phyloP scores from a whole-genome alignment of 2,888 invertebrate genomes.

The Acrobeloides nanus region DNA sequence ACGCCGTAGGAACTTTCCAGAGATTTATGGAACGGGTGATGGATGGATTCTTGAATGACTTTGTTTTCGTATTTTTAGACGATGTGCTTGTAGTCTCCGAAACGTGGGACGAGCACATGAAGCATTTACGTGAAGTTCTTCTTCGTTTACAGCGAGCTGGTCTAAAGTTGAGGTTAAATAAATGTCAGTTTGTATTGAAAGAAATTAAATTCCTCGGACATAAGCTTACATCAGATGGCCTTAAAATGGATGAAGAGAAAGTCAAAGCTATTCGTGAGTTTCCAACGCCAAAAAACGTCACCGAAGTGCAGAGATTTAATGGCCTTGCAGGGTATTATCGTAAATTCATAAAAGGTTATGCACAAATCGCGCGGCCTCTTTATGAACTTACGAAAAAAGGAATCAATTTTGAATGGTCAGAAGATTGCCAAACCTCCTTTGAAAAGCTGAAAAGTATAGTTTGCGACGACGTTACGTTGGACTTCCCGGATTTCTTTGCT shows the following conservation, averaged over 20 bases:
- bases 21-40: slow-evolving; percentile 34
- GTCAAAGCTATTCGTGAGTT: slow-evolving; percentile 9
- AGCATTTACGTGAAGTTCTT: slow-evolving; percentile 17
- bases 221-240: slow-evolving; percentile 3
- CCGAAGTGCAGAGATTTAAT: slow-evolving; percentile 23
- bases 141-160: slow-evolving; percentile 11
- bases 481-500: slow-evolving; percentile 25
- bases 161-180: slow-evolving; percentile 22
- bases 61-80: slow-evolving; percentile 9
- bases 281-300: slow-evolving; percentile 13
- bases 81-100: slow-evolving; percentile 22
- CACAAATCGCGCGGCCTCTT: slow-evolving; percentile 22
- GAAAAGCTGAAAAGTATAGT: slow-evolving; percentile 19
- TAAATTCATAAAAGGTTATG: slow-evolving; percentile 26
- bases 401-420: slow-evolving; percentile 17
- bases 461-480: slow-evolving; percentile 15
- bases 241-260: slow-evolving; percentile 15
- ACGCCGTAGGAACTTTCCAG: slow-evolving; percentile 35
- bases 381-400: slow-evolving; percentile 16
- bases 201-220: slow-evolving; percentile 9
- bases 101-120: slow-evolving; percentile 16
- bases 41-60: slow-evolving; percentile 10
- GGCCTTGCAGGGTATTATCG: slow-evolving; percentile 29
- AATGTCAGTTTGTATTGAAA: slow-evolving; percentile 16
- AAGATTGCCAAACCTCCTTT: slow-evolving; percentile 19